Percentiles rank a stretch among this genome's conserved stretches.
These are phyloP conservation scores for Epicauta chinensis DNA, from an alignment of 1,140 invertebrate species.

Conservation along the genomic window DNA sequence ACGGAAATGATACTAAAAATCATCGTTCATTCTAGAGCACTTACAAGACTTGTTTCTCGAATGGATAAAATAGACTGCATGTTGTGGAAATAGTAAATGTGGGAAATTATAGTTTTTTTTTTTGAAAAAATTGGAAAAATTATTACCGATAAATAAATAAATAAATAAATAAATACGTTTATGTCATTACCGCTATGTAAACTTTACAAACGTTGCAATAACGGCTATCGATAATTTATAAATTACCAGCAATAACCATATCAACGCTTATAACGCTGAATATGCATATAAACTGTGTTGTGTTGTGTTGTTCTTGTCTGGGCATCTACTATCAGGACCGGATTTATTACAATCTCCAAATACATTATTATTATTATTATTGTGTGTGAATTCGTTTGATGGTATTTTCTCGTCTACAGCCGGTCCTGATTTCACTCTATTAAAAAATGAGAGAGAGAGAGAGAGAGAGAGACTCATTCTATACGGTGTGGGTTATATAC, in stretches of 20 bases:
- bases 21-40: too few relatives aligned
- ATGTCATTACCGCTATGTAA: not conserved
- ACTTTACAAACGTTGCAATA: not conserved
- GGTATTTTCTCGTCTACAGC: not conserved
- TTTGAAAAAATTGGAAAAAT: too few relatives aligned
- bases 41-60: too few relatives aligned
- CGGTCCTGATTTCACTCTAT: not conserved
- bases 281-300: constrained; percentile 7
- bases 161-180: not conserved
- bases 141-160: not conserved
- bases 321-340: constrained; percentile 2
- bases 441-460: too few relatives aligned
- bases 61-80: too few relatives aligned
- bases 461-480: constrained; percentile 7
- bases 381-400: not conserved
- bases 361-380: not conserved
- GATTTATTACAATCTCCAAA: not conserved
- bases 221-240: constrained; percentile 18
- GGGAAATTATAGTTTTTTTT: too few relatives aligned
- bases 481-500: not conserved
- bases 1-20: too few relatives aligned
- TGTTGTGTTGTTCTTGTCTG: constrained; percentile 1
- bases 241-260: constrained; percentile 21
- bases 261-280: constrained; percentile 6
- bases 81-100: too few relatives aligned